Conservation (phyloP, 64 coral and sea anemone species). For the Exaiptasia diaphana region DNA sequence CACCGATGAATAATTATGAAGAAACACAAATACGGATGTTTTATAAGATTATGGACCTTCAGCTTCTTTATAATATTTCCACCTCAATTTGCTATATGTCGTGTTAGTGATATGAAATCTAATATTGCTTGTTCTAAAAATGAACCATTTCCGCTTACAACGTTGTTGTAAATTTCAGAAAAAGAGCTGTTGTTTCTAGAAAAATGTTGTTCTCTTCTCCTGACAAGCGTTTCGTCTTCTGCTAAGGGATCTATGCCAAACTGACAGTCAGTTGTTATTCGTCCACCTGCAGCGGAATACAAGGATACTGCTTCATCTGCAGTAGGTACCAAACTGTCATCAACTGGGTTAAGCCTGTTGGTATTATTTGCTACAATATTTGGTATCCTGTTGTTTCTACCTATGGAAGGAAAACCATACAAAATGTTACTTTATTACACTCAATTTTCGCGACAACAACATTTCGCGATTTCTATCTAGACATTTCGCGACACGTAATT, state of each 20-base stretch:
- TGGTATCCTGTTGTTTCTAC: slow-evolving; percentile 31
- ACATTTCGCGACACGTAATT: neutral
- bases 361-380: slow-evolving; percentile 27
- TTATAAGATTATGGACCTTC: too few species aligned
- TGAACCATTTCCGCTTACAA: slow-evolving; percentile 33
- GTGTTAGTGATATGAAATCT: too few species aligned
- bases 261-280: slow-evolving; percentile 38
- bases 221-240: slow-evolving; percentile 18
- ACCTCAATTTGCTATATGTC: too few species aligned
- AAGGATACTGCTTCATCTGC: slow-evolving; percentile 32
- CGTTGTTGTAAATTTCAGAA: slow-evolving; percentile 32
- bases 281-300: slow-evolving; percentile 27
- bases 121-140: slow-evolving; percentile 26
- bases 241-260: slow-evolving; percentile 43
- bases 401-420: slow-evolving; percentile 6
- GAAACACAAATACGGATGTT: too few species aligned
- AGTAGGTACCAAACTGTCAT: slow-evolving; percentile 10
- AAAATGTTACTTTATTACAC: too few species aligned
- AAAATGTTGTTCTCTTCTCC: slow-evolving; percentile 34
- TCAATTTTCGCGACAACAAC: neutral
- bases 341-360: slow-evolving; percentile 10
- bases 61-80: too few species aligned
- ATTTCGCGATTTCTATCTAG: neutral
- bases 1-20: too few species aligned
- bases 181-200: slow-evolving; percentile 38